Evolutionary conservation across 2,888 invertebrate genomes (phyloP), one percentile per base, ranked within the genome.

Genomic region (Acrobasis consociella): DNA sequence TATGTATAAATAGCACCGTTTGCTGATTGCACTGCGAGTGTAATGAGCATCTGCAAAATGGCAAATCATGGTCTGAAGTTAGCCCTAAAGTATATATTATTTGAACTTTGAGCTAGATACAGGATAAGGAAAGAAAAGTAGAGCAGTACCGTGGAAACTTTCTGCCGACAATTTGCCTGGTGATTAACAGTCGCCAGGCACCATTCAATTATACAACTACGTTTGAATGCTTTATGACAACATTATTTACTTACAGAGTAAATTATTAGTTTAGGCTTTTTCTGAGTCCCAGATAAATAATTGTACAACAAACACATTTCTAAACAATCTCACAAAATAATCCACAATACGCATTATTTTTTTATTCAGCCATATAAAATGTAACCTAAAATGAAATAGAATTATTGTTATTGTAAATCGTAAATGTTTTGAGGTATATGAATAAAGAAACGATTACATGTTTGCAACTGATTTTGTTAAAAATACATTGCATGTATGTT

Each of bases 1-100:
- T 91, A 91, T 53, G 91, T 88, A 67, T 89, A 91, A 65, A 90
- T 82, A 65, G 69, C 89, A 67, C 81, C 79, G 69, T 74, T 46
- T 62, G n/a, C n/a, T n/a, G 74, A 72, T 61, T 65, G 72, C 51
- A 66, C 71, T 59, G 83, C 69, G 42, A 80, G 64, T 65, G 65
- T 67, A 66, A 71, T 70, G 58, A 86, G 64, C 31, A 86, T 70
- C 89, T 87, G 75, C 39, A 71, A 72, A 60, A 50, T 67, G 60
- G 58, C 31, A 15, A 37, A 42, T 13, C 39, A 39, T 39, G 22
- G 22, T 2, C 22, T 22, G 22, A 22, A 22, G 2, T 22, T 22
- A 22, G 2, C 22, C 22, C 22, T 22, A 22, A 22, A 22, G 3
- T 22, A 22, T 22, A 22, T 22, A 2, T 22, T 22, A 3, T 2